These are phyloP conservation scores for Malurus melanocephalus DNA, from an alignment of 2,113 vertebrate species.

Conservation along the genomic window DNA sequence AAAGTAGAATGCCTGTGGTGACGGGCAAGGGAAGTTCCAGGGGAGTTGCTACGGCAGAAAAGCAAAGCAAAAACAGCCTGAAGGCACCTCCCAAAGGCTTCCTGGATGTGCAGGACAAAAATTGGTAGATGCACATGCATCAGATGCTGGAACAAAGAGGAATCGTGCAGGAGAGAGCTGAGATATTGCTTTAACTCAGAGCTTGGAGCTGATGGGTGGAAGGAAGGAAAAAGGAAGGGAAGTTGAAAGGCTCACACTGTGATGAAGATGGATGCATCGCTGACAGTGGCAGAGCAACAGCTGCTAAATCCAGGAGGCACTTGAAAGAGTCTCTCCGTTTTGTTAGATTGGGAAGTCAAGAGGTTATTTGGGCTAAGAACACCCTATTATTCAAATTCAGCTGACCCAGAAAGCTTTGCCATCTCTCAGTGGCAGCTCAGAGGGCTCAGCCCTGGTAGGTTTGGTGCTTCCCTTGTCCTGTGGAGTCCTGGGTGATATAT, in stretches of 20 bases:
- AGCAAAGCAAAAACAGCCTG: background rate
- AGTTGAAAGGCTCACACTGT: slow-evolving; percentile 1
- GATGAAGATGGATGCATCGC: slow-evolving; percentile 47
- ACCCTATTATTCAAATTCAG: slow-evolving; percentile 39
- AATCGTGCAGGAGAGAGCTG: background rate
- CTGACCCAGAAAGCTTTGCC: slow-evolving; percentile 19
- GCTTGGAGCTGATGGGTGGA: background rate
- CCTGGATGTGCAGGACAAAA: background rate
- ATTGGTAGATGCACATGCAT: rapidly evolving
- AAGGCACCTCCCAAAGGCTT: background rate
- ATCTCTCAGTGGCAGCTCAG: background rate
- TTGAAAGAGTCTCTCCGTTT: slow-evolving; percentile 39
- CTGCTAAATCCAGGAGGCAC: slow-evolving; percentile 39
- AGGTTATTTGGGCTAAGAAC: slow-evolving; percentile 46
- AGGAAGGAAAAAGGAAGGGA: background rate
- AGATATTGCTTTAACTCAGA: background rate
- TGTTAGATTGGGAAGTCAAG: slow-evolving; percentile 37
- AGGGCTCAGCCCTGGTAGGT: background rate
- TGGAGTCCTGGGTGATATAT: background rate
- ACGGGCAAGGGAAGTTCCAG: background rate
- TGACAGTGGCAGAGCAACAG: slow-evolving; percentile 28
- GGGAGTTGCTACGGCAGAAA: background rate
- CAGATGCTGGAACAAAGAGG: background rate
- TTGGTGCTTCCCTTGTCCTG: background rate
- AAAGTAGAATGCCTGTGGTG: slow-evolving; percentile 19